Percentiles rank a stretch among this genome's conserved stretches.
Evolutionary conservation across 2,797 vertebrate species (phyloP).

Genomic region (Urophycis tenuis): DNA sequence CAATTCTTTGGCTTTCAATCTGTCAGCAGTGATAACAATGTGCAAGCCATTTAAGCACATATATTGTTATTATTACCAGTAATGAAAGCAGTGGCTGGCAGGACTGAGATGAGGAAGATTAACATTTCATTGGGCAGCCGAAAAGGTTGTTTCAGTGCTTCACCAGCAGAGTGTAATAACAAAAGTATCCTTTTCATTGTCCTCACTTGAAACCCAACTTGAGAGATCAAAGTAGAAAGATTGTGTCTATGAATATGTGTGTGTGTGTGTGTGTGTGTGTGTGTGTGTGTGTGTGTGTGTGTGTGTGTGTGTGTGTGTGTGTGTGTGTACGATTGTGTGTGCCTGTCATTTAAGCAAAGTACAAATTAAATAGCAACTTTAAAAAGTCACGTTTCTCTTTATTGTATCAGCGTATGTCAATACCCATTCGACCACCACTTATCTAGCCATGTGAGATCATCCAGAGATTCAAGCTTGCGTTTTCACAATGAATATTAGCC

Average conservation of each 20-base stretch:
- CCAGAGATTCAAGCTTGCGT: not conserved
- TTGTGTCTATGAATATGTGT: not conserved
- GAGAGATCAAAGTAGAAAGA: not conserved
- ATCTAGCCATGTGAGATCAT: not conserved
- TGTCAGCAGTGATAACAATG: not conserved
- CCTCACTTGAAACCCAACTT: not conserved
- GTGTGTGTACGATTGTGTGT: too few species aligned
- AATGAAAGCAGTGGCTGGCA: not conserved
- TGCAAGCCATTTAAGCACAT: not conserved
- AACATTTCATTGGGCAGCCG: not conserved
- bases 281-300: not conserved
- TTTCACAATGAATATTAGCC: not conserved
- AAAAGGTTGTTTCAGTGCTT: not conserved
- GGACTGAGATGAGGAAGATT: not conserved
- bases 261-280: not conserved
- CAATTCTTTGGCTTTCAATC: not conserved
- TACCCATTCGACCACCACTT: not conserved
- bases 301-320: not conserved
- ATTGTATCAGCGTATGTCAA: not conserved
- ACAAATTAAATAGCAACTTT: not conserved
- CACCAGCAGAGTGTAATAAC: not conserved
- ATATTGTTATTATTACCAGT: not conserved
- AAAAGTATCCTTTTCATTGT: not conserved
- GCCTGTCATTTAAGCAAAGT: not conserved
- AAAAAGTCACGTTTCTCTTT: not conserved